Evolutionary conservation across 2,888 invertebrate genomes (phyloP).

Genomic region (Heliothis peltigera): DNA sequence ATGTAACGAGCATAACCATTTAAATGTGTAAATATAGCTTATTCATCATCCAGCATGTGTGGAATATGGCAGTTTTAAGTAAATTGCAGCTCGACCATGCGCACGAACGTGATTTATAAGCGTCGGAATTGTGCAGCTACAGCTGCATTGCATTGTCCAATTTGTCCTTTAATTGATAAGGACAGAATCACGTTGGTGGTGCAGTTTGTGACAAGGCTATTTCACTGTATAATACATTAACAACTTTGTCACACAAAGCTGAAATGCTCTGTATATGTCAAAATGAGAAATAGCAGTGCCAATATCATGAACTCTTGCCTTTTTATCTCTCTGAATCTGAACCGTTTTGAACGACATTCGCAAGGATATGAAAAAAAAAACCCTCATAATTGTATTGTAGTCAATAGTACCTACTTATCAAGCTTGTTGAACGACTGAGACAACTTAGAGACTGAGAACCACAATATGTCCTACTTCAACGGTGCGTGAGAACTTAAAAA

Average conservation of each 20-base stretch:
- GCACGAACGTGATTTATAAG: slow-evolving; percentile 36
- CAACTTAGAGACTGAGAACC: too few relatives aligned
- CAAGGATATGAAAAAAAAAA: too few relatives aligned
- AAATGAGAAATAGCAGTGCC: too few relatives aligned
- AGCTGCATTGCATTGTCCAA: slow-evolving; percentile 2
- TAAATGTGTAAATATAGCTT: slow-evolving; percentile 30
- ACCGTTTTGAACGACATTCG: too few relatives aligned
- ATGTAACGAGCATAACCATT: slow-evolving; percentile 19
- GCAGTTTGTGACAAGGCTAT: slow-evolving; percentile 1
- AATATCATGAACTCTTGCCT: too few relatives aligned
- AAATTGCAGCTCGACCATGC: slow-evolving; percentile 20
- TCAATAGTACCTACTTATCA: too few relatives aligned
- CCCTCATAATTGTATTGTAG: too few relatives aligned
- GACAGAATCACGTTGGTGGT: slow-evolving; percentile 6
- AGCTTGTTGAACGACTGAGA: too few relatives aligned
- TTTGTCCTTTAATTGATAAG: slow-evolving; percentile 37
- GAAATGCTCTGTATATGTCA: neutral
- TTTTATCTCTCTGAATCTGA: too few relatives aligned
- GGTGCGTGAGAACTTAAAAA: too few relatives aligned
- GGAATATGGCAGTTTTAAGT: slow-evolving; percentile 34
- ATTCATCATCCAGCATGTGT: slow-evolving; percentile 32
- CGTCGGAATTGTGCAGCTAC: slow-evolving; percentile 20
- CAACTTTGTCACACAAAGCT: neutral
- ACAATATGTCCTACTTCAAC: too few relatives aligned
- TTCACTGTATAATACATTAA: neutral